Conservation (phyloP, 2,797 vertebrate species). For the Sebastolobus alascanus region DNA sequence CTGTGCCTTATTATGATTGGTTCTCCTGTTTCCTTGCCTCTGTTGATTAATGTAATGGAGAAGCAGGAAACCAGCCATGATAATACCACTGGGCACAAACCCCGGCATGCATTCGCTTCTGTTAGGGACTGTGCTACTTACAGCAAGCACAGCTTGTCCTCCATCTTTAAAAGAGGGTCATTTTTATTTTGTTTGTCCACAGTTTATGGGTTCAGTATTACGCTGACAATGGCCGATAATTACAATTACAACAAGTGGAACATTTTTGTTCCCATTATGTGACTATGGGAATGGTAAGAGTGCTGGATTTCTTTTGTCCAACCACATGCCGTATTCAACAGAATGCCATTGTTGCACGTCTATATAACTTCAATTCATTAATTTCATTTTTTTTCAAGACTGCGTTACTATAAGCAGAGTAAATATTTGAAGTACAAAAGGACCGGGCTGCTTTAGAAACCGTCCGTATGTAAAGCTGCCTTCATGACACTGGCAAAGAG, state of each 20-base stretch:
- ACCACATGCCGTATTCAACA: constrained; percentile 28
- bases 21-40: constrained; percentile 24
- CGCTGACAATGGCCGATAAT: constrained; percentile 17
- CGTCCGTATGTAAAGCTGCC: constrained; percentile 64
- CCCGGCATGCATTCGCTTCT: constrained; percentile 10
- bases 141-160: constrained; percentile 1
- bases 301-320: constrained; percentile 19
- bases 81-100: background rate
- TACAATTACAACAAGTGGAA: constrained; percentile 28
- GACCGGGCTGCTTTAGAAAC: constrained; percentile 61
- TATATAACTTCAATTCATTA: constrained; percentile 47
- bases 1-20: constrained; percentile 29
- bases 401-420: constrained; percentile 51
- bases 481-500: constrained; percentile 66
- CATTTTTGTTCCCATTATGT: constrained; percentile 30
- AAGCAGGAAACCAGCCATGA: constrained; percentile 23
- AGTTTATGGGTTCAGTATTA: constrained; percentile 26
- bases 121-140: background rate
- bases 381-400: constrained; percentile 62
- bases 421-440: constrained; percentile 73
- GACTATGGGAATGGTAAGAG: background rate
- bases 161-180: constrained; percentile 13
- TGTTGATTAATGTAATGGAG: constrained; percentile 30
- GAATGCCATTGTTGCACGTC: constrained; percentile 49
- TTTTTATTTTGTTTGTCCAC: constrained; percentile 26